Evolutionary conservation across 30 jellyfish, hydroid and myxozoan genomes (phyloP), one percentile per base, ranked within the genome.

Genomic region (Aurelia aurita complex sp. Pacific): DNA sequence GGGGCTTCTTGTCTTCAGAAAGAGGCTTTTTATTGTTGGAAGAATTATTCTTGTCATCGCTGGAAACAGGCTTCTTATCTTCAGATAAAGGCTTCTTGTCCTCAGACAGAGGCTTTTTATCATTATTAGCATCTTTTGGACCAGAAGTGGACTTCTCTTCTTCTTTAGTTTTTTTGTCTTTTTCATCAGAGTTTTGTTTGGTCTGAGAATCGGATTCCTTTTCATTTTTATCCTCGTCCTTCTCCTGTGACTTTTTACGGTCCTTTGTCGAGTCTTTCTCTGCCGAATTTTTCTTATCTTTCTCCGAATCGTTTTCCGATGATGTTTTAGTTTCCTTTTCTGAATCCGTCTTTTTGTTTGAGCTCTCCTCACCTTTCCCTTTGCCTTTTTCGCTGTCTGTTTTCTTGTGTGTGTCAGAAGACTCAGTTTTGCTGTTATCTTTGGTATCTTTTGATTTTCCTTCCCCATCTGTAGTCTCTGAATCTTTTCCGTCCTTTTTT

Each of bases 231-330:
- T 68, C 72, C 14, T 69, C 43, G 5, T 9, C 85, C 35, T 79
- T 36, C 12, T n/a, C 64, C 17, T 10, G 4, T 12, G 38, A 12
- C 12, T 69, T 64, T 23, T 8, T 33, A 7, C 51, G 60, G 35
- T 82, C 85, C 43, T 5, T 50, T 10, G 74, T 59, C 10, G 3
- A 16, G 13, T 69, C 85, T 72, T 82, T 77, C 2, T 29, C 78
- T 7, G 64, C 38, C 10, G 50, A 63, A 2, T 60, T 16, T 3
- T 32, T 3, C 36, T 77, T 77, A 2, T 77, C 40, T 23, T 62
- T 64, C 29, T 13, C 68, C 1, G 18, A 76, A 16, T 65, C 43
- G 38, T 19, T 42, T 12, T 13, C 18, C 10, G 60, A 12, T 16
- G 46, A 11, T 46, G 15, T 46, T 46, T 46, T 6, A 0, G 5